Percentiles rank a stretch among this genome's conserved stretches.
These are phyloP conservation scores for Simalia tracyae DNA, from an alignment of 2,797 vertebrate genomes.

Conservation along the genomic window DNA sequence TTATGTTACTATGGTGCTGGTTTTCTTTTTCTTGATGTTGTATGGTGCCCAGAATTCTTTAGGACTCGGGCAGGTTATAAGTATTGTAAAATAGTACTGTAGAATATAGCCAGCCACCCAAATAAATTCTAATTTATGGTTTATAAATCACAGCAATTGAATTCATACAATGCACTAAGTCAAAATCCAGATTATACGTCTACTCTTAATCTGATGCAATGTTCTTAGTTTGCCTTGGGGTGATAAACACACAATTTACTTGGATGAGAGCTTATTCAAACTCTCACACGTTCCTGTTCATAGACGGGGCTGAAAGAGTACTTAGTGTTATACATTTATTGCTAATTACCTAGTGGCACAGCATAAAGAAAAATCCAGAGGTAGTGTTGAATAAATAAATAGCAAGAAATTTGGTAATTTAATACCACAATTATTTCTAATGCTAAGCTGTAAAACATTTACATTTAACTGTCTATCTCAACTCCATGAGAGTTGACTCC, in stretches of 20 bases:
- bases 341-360: background rate
- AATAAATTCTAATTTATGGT: background rate
- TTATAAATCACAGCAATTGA: background rate
- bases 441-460: slow-evolving; percentile 14
- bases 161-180: background rate
- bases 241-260: slow-evolving; percentile 1
- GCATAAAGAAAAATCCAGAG: background rate
- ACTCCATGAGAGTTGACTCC: background rate
- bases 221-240: background rate
- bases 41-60: background rate
- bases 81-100: background rate
- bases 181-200: background rate
- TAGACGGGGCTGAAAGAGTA: background rate
- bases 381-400: slow-evolving; percentile 25
- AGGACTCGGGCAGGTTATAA: background rate
- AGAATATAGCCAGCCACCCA: background rate
- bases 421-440: background rate
- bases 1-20: background rate
- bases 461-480: background rate
- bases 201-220: background rate
- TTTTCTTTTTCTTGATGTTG: background rate
- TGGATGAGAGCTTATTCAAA: background rate
- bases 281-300: background rate
- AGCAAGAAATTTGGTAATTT: slow-evolving; percentile 19
- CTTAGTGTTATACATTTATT: slow-evolving; percentile 17